Conservation (phyloP, 2,113 vertebrate species). For the Forbesichthys papilliferus region DNA sequence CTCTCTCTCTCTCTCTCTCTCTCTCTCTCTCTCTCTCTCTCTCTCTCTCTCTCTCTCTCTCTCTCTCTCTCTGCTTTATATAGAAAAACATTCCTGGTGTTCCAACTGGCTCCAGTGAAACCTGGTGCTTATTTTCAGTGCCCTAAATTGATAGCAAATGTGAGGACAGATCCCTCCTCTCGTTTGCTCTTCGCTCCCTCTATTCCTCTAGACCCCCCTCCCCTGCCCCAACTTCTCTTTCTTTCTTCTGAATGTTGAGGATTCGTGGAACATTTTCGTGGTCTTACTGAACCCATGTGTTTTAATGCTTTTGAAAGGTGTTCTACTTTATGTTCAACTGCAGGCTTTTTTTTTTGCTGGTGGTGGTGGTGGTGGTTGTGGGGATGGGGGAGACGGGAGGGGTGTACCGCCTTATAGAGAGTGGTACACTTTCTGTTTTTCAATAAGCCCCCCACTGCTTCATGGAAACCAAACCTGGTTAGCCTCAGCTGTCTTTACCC, state of each 20-base stretch:
- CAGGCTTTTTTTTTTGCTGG: slow-evolving; percentile 13
- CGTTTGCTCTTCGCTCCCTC: slow-evolving; percentile 41
- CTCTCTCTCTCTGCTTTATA: slow-evolving; percentile 67
- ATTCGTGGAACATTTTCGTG: slow-evolving; percentile 78
- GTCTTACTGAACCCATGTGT: slow-evolving; percentile 67
- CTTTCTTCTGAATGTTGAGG: slow-evolving; percentile 35
- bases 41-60: slow-evolving; percentile 21
- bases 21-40: slow-evolving; percentile 18
- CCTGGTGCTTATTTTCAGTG: slow-evolving; percentile 80
- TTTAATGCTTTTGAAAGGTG: slow-evolving; percentile 74
- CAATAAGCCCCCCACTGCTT: slow-evolving; percentile 69
- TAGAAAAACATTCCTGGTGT: slow-evolving; percentile 81
- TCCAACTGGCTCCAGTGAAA: slow-evolving; percentile 72
- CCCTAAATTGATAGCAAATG: slow-evolving; percentile 84
- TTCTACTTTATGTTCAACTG: slow-evolving; percentile 69
- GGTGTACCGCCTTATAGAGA: slow-evolving; percentile 59
- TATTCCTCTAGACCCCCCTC: slow-evolving; percentile 9
- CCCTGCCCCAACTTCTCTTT: slow-evolving; percentile 13
- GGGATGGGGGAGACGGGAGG: not conserved
- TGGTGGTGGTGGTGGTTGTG: not conserved
- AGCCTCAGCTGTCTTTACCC: slow-evolving; percentile 77
- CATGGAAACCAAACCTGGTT: slow-evolving; percentile 73
- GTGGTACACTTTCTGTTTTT: slow-evolving; percentile 73
- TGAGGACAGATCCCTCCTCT: slow-evolving; percentile 74
- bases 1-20: too few species aligned